Evolutionary conservation across 2,113 vertebrate genomes (phyloP), one percentile per base, ranked within the genome.

Genomic region (Toxotes jaculatrix): DNA sequence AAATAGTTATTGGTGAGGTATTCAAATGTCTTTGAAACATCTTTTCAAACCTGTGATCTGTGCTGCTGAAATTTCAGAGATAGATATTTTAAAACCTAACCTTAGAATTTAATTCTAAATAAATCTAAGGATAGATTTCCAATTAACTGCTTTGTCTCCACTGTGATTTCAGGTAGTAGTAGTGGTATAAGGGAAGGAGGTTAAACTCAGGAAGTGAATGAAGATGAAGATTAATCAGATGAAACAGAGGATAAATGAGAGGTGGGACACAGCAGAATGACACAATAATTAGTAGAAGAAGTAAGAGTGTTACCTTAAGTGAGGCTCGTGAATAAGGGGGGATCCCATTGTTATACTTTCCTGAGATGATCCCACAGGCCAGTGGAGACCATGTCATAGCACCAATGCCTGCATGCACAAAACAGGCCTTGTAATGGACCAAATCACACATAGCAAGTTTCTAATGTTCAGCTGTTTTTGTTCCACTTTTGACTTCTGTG

Each of bases 371-470:
- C 64, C 97, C 97, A 4, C 97, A 97, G 21, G 97, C 97, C 86
- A 98, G 92, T 0, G 97, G 97, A 65, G 97, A 98, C 97, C 97
- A 98, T 13, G 97, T 97, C 97, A 98, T 97, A 43, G 97, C 97
- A 9, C 97, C 97, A 17, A 98, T 96, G 0, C 97, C 97, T 98
- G 89, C 12, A 59, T 17, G 73, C 0, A 34, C 21, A 83, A 32
- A 74, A 70, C 43, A 72, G 8, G 19, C 3, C 4, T 42, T 57
- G 10, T 55, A 61, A 62, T 62, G 6, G n/a, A 42, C 6, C 36
- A 27, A 34, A 62, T 36, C 49, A 62, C 23, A 75, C 4, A 16
- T n/a, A 40, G 7, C 9, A 40, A 6, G 9, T 40, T 40, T 40
- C 38, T 40, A 7, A 40, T 40, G 38, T 9, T 40, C 4, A 40